phyloP scores from a whole-genome alignment of 2,797 vertebrate genomes.

The Sylvia borin region DNA sequence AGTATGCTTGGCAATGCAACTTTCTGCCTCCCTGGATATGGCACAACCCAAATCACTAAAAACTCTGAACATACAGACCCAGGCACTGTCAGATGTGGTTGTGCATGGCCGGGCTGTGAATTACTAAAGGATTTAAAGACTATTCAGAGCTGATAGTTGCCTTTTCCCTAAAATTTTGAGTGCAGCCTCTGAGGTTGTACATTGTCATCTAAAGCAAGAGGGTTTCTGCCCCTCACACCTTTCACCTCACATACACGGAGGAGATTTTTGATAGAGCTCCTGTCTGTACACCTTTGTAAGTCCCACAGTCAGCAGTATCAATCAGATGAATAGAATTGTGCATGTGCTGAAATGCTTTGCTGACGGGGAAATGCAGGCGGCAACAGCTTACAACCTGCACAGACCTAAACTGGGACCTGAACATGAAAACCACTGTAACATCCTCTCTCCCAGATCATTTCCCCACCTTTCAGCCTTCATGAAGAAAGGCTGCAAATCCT shows the following conservation, averaged over 20 bases:
- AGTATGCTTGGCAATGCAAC: not conserved
- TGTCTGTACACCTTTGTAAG: not conserved
- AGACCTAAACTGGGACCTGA: not conserved
- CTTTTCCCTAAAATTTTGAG: not conserved
- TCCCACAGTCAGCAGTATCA: not conserved
- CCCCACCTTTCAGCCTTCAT: not conserved
- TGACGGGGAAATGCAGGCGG: constrained; percentile 30
- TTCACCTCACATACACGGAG: not conserved
- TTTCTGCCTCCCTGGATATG: not conserved
- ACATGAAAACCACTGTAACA: not conserved
- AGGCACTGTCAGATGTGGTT: not conserved
- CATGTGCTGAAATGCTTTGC: constrained; percentile 25
- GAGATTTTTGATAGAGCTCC: not conserved
- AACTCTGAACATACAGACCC: not conserved
- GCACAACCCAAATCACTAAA: not conserved
- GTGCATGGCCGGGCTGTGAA: not conserved
- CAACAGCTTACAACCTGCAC: not conserved
- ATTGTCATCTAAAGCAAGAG: not conserved
- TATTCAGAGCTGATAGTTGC: not conserved
- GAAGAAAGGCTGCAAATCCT: not conserved
- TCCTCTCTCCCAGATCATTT: not conserved
- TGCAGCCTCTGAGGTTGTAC: not conserved
- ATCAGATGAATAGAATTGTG: not conserved
- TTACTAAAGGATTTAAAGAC: not conserved
- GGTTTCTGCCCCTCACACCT: not conserved